Evolutionary conservation across 2,888 invertebrate genomes (phyloP).

Genomic region (Chamaedrilus cognettii): DNA sequence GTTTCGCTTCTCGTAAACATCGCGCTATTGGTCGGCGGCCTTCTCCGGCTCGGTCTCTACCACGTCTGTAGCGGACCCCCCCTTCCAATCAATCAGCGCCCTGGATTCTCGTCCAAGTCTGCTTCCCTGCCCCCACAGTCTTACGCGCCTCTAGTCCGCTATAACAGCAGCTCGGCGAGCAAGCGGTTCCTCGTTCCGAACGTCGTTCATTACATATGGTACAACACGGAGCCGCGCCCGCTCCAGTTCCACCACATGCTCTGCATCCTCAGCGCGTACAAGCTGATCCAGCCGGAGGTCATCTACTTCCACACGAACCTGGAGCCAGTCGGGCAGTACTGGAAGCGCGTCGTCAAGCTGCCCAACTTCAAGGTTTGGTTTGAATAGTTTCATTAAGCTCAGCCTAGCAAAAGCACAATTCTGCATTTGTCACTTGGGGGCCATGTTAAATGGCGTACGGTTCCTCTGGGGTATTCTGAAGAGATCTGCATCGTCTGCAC

Average conservation of each 20-base stretch:
- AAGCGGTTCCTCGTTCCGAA: constrained; percentile 32
- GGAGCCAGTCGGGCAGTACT: constrained; percentile 37
- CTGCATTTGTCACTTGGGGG: too few species aligned
- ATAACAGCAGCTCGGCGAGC: background rate
- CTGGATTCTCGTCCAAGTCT: background rate
- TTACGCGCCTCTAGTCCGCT: background rate
- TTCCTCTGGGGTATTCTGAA: too few species aligned
- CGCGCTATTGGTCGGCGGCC: background rate
- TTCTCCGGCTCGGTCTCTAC: constrained; percentile 8
- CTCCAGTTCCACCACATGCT: constrained; percentile 41
- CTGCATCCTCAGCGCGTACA: constrained; percentile 38
- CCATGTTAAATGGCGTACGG: too few species aligned
- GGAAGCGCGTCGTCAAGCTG: constrained; percentile 34
- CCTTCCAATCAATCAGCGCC: too few species aligned
- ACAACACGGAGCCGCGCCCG: constrained; percentile 29
- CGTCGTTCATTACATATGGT: constrained; percentile 42
- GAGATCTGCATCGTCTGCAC: too few species aligned
- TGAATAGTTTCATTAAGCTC: background rate
- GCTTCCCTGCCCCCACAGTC: background rate
- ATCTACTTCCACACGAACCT: constrained; percentile 41
- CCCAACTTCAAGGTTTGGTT: constrained; percentile 31
- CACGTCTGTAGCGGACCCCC: background rate
- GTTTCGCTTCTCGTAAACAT: constrained; percentile 4
- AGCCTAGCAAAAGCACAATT: too few species aligned
- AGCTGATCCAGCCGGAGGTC: constrained; percentile 32